Percentiles rank a stretch among this genome's conserved stretches.
These are phyloP conservation scores for Graphium colonna DNA, from an alignment of 2,888 invertebrate species.

Conservation along the genomic window DNA sequence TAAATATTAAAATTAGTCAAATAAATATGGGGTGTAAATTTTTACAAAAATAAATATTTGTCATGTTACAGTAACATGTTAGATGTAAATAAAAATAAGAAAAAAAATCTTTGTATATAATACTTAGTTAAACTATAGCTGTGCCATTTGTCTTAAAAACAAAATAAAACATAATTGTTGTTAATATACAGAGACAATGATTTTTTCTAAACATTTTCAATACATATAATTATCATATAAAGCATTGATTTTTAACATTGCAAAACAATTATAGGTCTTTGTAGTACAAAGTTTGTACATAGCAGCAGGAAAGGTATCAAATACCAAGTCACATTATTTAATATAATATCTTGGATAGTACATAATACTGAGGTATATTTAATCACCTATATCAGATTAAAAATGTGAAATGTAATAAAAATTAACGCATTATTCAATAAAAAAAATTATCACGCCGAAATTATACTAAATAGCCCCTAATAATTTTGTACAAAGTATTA, in stretches of 20 bases:
- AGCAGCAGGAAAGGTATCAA: constrained; percentile 46
- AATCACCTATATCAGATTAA: constrained; percentile 20
- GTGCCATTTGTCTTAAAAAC: constrained; percentile 17
- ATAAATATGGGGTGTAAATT: constrained; percentile 24
- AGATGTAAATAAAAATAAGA: constrained; percentile 51
- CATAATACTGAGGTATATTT: constrained; percentile 33
- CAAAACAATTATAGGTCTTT: constrained; percentile 23
- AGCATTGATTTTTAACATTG: neutral
- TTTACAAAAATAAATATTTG: constrained; percentile 67
- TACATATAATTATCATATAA: no score
- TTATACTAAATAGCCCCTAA: neutral
- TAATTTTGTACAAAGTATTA: neutral
- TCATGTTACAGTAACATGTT: constrained; percentile 71
- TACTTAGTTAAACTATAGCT: constrained; percentile 52
- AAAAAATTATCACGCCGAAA: neutral
- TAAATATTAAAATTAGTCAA: constrained; percentile 28
- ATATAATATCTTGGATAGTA: constrained; percentile 3
- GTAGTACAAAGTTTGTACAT: constrained; percentile 63
- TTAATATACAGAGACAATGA: no score
- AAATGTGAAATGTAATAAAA: neutral
- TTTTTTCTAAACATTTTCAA: no score
- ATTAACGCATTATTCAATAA: neutral
- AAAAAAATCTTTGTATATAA: constrained; percentile 55
- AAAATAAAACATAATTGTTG: no score
- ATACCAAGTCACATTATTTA: constrained; percentile 28